These are phyloP conservation scores for Toxostoma redivivum DNA, from an alignment of 2,113 vertebrate genomes.

Conservation along the genomic window DNA sequence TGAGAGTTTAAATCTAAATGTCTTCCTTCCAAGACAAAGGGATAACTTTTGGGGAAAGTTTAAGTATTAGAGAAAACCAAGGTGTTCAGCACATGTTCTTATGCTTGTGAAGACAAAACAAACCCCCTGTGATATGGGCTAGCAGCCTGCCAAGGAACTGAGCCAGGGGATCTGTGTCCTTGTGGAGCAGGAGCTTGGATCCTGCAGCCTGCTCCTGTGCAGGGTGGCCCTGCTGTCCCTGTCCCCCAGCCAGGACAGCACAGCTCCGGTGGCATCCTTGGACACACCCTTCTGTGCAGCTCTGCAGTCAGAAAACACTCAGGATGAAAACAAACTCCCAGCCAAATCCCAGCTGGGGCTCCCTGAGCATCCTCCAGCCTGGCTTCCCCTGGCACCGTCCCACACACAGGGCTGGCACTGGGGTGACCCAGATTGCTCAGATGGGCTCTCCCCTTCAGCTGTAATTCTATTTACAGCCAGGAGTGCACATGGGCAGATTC, in stretches of 20 bases:
- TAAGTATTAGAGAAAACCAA: too few relatives aligned
- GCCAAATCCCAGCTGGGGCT: neutral
- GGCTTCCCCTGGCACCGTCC: neutral
- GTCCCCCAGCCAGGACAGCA: neutral
- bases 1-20: too few relatives aligned
- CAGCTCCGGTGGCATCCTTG: neutral
- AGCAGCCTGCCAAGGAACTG: neutral
- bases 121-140: too few relatives aligned
- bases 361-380: neutral
- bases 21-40: too few relatives aligned
- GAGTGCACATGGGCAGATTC: neutral
- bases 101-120: too few relatives aligned
- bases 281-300: rapidly evolving
- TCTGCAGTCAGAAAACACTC: neutral
- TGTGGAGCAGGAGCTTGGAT: neutral
- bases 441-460: neutral
- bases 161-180: too few relatives aligned
- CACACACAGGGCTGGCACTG: neutral
- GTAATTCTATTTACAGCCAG: neutral
- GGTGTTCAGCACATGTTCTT: too few relatives aligned
- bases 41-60: too few relatives aligned
- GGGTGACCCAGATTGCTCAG: neutral
- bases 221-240: neutral
- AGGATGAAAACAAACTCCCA: neutral
- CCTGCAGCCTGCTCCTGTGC: neutral